A percentile compares a stretch with the other conserved stretches of the same genome.
phyloP scores from a whole-genome alignment of 2,113 vertebrate species.

The Protobothrops flavoviridis region DNA sequence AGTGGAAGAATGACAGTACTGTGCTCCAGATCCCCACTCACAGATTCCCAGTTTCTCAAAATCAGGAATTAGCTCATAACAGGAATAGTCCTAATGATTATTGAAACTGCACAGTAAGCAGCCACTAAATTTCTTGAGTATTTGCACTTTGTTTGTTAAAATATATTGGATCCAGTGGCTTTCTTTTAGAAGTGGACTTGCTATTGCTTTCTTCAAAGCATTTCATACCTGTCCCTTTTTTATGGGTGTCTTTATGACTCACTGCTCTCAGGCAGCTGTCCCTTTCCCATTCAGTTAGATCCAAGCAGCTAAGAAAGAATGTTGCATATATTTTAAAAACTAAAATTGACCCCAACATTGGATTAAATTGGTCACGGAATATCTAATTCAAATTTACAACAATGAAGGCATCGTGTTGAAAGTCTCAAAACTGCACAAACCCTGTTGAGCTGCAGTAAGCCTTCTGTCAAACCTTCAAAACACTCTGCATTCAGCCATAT shows the following conservation, averaged over 20 bases:
- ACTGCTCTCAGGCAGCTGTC: background rate
- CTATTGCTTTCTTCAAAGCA: background rate
- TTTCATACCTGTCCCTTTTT: background rate
- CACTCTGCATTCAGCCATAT: too few species aligned
- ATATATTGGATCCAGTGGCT: background rate
- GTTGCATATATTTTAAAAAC: background rate
- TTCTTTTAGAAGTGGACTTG: background rate
- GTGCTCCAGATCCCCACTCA: background rate
- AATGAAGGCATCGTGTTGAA: background rate
- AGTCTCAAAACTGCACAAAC: background rate
- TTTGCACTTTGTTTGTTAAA: background rate
- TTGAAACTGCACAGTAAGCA: background rate
- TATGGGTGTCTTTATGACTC: background rate
- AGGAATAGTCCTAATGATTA: background rate
- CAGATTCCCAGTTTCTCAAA: background rate
- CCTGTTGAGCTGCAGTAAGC: background rate
- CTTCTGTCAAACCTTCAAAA: background rate
- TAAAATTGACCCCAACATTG: background rate
- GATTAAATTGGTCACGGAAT: background rate
- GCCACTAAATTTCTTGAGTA: background rate
- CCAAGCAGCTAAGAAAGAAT: background rate
- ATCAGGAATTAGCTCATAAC: background rate
- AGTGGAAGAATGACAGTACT: background rate
- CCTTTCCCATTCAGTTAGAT: background rate
- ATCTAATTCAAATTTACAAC: background rate